A percentile compares a stretch with the other conserved stretches of the same genome.
Conservation (phyloP, 2,888 invertebrate species). For the Odontomyia ornata region DNA sequence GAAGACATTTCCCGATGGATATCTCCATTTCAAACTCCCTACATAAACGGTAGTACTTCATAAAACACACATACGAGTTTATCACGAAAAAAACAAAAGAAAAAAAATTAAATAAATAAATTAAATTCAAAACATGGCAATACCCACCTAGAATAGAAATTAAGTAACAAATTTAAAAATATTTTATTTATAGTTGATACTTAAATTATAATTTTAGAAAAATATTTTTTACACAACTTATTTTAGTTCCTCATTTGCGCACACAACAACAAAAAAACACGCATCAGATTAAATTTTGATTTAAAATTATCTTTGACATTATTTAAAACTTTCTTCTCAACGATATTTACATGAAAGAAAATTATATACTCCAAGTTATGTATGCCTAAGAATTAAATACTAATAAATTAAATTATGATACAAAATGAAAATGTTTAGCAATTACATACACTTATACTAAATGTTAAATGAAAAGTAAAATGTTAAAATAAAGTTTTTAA, state of each 20-base stretch:
- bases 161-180: conserved; percentile 25
- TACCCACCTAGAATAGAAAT: conserved; percentile 42
- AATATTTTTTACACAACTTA: neutral
- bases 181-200: too few relatives aligned
- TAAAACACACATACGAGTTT: neutral
- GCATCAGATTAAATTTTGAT: neutral
- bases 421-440: conserved; percentile 26
- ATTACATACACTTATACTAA: conserved; percentile 19
- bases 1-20: too few relatives aligned
- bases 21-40: too few relatives aligned
- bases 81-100: neutral
- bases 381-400: conserved; percentile 30
- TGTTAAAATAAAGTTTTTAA: conserved; percentile 8
- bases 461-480: conserved; percentile 17
- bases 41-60: neutral
- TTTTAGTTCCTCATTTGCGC: neutral
- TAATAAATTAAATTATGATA: conserved; percentile 30
- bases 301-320: neutral
- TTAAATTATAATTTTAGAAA: too few relatives aligned
- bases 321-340: too few relatives aligned
- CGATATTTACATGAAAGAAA: neutral
- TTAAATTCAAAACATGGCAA: conserved; percentile 34
- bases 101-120: conserved; percentile 11
- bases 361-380: conserved; percentile 38
- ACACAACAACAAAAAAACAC: neutral